Conservation (phyloP, 2,113 vertebrate species). For the Platichthys stellatus region DNA sequence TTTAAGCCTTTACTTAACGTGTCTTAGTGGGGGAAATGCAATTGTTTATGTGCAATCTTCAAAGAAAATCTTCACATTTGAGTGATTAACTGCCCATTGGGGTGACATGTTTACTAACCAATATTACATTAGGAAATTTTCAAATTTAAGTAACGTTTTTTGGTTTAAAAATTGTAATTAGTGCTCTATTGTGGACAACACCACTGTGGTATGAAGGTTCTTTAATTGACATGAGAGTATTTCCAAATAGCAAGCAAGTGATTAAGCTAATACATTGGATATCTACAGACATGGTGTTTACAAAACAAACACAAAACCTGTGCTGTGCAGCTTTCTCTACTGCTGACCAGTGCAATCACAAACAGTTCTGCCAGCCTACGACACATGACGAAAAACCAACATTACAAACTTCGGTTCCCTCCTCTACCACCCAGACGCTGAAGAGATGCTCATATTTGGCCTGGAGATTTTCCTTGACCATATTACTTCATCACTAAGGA, state of each 20-base stretch:
- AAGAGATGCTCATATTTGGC: constrained; percentile 57
- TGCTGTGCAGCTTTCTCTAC: background rate
- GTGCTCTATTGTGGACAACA: background rate
- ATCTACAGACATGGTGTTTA: background rate
- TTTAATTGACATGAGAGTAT: background rate
- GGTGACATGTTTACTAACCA: background rate
- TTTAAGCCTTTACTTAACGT: background rate
- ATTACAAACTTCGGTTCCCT: constrained; percentile 33
- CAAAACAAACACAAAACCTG: background rate
- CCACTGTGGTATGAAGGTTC: background rate
- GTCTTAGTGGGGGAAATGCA: background rate
- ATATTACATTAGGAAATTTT: background rate
- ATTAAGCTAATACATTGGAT: background rate
- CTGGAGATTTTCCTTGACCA: constrained; percentile 58
- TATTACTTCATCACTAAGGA: constrained; percentile 62
- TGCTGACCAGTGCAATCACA: constrained; percentile 21
- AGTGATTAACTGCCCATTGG: background rate
- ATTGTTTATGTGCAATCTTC: background rate
- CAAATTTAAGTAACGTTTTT: background rate
- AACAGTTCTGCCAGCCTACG: background rate
- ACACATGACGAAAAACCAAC: constrained; percentile 35
- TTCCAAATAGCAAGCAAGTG: background rate
- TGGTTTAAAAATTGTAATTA: background rate
- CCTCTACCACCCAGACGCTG: constrained; percentile 38
- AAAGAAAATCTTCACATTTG: background rate